A percentile compares a stretch with the other conserved stretches of the same genome.
phyloP scores from a whole-genome alignment of 2,113 vertebrate species.

The Elephantulus edwardii region DNA sequence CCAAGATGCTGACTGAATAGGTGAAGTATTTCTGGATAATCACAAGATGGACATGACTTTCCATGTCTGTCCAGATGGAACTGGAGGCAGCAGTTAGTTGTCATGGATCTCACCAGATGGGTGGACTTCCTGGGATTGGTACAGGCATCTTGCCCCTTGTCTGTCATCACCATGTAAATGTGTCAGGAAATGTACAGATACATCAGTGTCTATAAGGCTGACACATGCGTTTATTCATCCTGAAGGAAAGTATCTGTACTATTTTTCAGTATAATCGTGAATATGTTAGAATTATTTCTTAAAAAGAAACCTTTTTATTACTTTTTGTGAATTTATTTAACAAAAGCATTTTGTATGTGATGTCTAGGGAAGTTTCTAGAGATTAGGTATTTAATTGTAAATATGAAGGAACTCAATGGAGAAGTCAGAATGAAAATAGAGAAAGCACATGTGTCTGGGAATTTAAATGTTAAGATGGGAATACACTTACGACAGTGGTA shows the following conservation, averaged over 20 bases:
- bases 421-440: constrained; percentile 51
- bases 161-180: constrained; percentile 13
- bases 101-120: constrained; percentile 6
- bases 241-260: constrained; percentile 38
- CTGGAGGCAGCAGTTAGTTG: constrained; percentile 32
- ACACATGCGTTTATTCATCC: not conserved
- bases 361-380: constrained; percentile 60
- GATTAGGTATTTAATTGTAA: constrained; percentile 77
- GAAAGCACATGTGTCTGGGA: constrained; percentile 60
- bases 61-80: constrained; percentile 7
- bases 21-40: constrained; percentile 31
- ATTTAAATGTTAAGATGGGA: constrained; percentile 37
- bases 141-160: not conserved
- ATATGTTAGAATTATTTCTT: constrained; percentile 54
- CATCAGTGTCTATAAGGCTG: not conserved
- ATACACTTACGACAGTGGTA: constrained; percentile 24
- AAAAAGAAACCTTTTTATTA: constrained; percentile 58
- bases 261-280: constrained; percentile 58
- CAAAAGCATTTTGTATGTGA: constrained; percentile 49
- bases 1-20: constrained; percentile 46
- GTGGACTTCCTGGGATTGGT: not conserved
- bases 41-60: constrained; percentile 17
- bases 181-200: not conserved
- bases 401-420: constrained; percentile 60
- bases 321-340: constrained; percentile 76